phyloP scores from a whole-genome alignment of 30 jellyfish, hydroid and myxozoan species.

The Aurelia aurita region DNA sequence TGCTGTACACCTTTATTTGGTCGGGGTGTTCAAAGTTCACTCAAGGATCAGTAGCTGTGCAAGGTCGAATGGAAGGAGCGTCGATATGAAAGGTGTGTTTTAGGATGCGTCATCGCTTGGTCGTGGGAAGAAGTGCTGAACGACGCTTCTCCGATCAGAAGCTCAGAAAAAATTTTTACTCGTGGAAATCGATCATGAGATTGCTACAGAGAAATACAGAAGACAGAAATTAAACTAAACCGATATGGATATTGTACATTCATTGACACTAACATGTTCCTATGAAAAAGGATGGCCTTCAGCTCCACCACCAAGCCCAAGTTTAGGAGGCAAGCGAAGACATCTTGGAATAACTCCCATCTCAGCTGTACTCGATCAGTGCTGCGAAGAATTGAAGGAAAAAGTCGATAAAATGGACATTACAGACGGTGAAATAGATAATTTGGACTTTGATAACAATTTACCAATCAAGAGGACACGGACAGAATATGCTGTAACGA shows the following conservation, averaged over 20 bases:
- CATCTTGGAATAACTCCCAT: slow-evolving; percentile 50
- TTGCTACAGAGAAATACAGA: too few species aligned
- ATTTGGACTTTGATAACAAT: slow-evolving; percentile 5
- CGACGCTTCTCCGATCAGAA: not conserved
- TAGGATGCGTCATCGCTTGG: slow-evolving; percentile 28
- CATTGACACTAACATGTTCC: not conserved
- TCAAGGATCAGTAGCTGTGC: too few species aligned
- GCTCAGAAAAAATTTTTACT: too few species aligned
- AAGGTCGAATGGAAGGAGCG: not conserved
- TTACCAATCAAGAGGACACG: slow-evolving; percentile 63
- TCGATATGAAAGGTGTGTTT: slow-evolving; percentile 2
- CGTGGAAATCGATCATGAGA: too few species aligned
- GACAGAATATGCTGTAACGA: slow-evolving; percentile 46
- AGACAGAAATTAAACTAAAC: too few species aligned
- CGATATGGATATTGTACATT: slow-evolving; percentile 25
- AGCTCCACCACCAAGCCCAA: slow-evolving; percentile 92
- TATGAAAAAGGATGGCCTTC: slow-evolving; percentile 74
- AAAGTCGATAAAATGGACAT: slow-evolving; percentile 68
- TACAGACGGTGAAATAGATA: slow-evolving; percentile 16
- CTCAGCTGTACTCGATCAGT: slow-evolving; percentile 55
- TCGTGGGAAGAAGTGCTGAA: slow-evolving; percentile 53
- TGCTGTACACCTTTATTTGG: too few species aligned
- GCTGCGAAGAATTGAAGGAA: slow-evolving; percentile 78
- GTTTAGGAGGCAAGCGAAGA: slow-evolving; percentile 79
- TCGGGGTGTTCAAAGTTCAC: too few species aligned